A percentile compares a stretch with the other conserved stretches of the same genome.
Evolutionary conservation across 2,797 vertebrate genomes (phyloP).

Genomic region (Cryptoblepharus egeriae): DNA sequence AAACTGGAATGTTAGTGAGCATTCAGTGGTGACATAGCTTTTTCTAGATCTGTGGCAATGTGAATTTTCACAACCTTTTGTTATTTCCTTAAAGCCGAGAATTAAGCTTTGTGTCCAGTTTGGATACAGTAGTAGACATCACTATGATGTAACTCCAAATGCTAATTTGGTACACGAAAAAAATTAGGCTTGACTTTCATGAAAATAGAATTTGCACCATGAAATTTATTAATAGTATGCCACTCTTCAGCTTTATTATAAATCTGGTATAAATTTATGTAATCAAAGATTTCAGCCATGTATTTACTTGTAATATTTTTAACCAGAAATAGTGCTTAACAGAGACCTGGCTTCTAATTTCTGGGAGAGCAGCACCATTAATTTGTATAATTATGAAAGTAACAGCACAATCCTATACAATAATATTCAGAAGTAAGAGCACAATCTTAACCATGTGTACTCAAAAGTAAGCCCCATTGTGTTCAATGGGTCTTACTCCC

Average conservation of each 20-base stretch:
- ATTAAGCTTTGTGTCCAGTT: conserved; percentile 52
- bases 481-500: too few species aligned
- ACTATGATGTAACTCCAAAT: conserved; percentile 61
- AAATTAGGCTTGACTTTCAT: not conserved
- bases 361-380: not conserved
- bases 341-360: not conserved
- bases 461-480: too few species aligned
- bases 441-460: too few species aligned
- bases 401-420: too few species aligned
- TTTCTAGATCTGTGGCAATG: not conserved
- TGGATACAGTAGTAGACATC: conserved; percentile 60
- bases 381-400: too few species aligned
- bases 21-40: conserved; percentile 3
- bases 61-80: not conserved
- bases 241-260: conserved; percentile 54
- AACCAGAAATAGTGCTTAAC: not conserved
- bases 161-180: conserved; percentile 60
- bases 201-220: too few species aligned
- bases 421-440: too few species aligned
- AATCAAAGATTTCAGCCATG: conserved; percentile 46
- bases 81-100: not conserved
- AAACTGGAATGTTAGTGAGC: not conserved
- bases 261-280: conserved; percentile 61
- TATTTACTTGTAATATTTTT: conserved; percentile 14
- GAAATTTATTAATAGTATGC: conserved; percentile 43